Evolutionary conservation across 2,113 vertebrate species (phyloP), one percentile per base, ranked within the genome.

Genomic region (Ifrita kowaldi): DNA sequence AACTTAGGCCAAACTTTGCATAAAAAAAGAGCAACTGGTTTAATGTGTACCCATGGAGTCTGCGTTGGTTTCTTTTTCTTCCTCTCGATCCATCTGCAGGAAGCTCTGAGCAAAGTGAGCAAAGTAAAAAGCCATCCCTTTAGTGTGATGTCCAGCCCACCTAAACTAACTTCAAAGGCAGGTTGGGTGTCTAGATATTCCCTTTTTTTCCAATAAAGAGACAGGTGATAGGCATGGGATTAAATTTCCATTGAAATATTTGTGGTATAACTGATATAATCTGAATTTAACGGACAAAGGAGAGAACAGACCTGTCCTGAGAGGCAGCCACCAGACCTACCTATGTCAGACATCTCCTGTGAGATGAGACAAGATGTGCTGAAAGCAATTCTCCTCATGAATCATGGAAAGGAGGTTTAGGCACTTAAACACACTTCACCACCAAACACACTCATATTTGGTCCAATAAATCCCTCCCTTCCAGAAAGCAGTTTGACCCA

Each of bases 11-110:
- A 95, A 77, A 55, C 39, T 77, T 62, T 0, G 4, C 9, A 8
- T 77, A 49, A 68, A 55, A 50, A 84, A 69, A 89, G 63, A 90
- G 35, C 32, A 95, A 75, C 39, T 92, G 80, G 60, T 86, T 92
- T 77, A 86, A 84, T 55, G 60, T 20, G 57, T 33, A 65, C 30
- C 46, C 0, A 0, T 14, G 59, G 57, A 91, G 41, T 28, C 53
- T 37, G 53, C 0, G 0, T 21, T 85, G 76, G 44, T 73, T 73
- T 83, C 9, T 77, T 65, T 90, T 85, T 42, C 41, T 83, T 79
- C 79, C 42, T 84, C 63, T 53, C 59, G 69, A 33, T 69, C 28
- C 82, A 65, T 8, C 67, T 69, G 70, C 75, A 88, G 46, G 37
- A 83, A 90, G 41, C 37, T 56, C 47, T 13, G 88, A 76, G 84